Percentiles rank a stretch among this genome's conserved stretches.
Conservation (phyloP, 2,888 invertebrate genomes). For the Mayetiola destructor region DNA sequence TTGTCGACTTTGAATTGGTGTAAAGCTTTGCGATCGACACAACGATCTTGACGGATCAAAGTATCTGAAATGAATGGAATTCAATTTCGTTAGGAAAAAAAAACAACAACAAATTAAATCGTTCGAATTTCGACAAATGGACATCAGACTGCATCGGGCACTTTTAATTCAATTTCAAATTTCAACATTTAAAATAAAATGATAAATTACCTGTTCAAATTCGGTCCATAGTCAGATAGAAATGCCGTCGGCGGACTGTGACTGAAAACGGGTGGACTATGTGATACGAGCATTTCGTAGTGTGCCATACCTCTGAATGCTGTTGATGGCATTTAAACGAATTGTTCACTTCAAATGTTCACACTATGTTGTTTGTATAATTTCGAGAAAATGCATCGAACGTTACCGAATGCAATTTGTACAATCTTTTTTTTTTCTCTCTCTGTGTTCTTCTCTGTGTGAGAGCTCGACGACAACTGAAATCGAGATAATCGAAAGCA, state of each 20-base stretch:
- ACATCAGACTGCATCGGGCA: background rate
- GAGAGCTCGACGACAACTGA: background rate
- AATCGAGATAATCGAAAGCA: no score
- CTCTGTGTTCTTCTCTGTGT: background rate
- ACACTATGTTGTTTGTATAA: no score
- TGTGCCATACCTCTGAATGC: constrained; percentile 21
- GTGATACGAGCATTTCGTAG: constrained; percentile 48
- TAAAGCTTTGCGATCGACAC: constrained; percentile 33
- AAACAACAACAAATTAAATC: background rate
- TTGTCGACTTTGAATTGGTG: constrained; percentile 22
- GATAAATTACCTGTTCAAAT: constrained; percentile 16
- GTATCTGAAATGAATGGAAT: constrained; percentile 26
- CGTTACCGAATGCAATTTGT: no score
- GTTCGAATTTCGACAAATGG: background rate
- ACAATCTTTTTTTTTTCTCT: background rate
- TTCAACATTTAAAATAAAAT: background rate
- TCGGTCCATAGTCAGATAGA: constrained; percentile 42
- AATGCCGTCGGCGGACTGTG: constrained; percentile 54
- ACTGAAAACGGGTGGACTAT: constrained; percentile 53
- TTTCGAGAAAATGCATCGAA: no score
- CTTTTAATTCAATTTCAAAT: background rate
- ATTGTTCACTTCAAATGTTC: background rate
- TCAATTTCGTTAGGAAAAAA: background rate
- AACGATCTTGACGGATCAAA: constrained; percentile 30
- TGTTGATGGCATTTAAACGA: constrained; percentile 11